A percentile compares a stretch with the other conserved stretches of the same genome.
Evolutionary conservation across 2,888 invertebrate species (phyloP).

Genomic region (Nezara viridula): DNA sequence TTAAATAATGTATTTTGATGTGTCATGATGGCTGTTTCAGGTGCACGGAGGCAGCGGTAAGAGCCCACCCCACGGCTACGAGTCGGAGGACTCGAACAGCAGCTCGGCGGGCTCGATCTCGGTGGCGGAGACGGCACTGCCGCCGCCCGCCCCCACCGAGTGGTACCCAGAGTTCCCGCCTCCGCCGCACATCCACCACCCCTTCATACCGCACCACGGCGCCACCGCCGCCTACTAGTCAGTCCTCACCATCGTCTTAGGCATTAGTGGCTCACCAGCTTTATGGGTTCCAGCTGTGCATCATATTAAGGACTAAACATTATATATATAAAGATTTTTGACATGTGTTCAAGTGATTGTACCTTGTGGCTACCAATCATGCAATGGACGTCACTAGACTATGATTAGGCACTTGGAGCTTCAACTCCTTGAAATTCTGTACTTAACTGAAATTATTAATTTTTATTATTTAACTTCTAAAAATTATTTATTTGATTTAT

Average conservation of each 20-base stretch:
- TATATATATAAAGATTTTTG: neutral
- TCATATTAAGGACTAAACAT: neutral
- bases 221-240: conserved; percentile 82
- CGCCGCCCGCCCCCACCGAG: neutral
- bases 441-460: neutral
- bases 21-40: no score
- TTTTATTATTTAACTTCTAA: neutral
- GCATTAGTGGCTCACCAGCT: conserved; percentile 44
- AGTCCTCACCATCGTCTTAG: neutral
- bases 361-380: neutral
- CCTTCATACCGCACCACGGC: conserved; percentile 71
- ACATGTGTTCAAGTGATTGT: neutral
- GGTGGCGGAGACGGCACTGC: conserved; percentile 72
- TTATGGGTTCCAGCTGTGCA: neutral
- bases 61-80: conserved; percentile 81
- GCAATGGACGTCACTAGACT: neutral
- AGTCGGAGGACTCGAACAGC: conserved; percentile 88
- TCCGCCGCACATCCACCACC: conserved; percentile 71
- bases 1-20: neutral
- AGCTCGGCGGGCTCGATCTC: conserved; percentile 82
- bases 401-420: neutral
- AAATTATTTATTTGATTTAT: neutral
- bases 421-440: neutral
- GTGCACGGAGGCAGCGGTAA: conserved; percentile 83
- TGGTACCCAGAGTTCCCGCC: conserved; percentile 67